phyloP scores from a whole-genome alignment of 2,113 vertebrate species.

The Stegostoma tigrinum region DNA sequence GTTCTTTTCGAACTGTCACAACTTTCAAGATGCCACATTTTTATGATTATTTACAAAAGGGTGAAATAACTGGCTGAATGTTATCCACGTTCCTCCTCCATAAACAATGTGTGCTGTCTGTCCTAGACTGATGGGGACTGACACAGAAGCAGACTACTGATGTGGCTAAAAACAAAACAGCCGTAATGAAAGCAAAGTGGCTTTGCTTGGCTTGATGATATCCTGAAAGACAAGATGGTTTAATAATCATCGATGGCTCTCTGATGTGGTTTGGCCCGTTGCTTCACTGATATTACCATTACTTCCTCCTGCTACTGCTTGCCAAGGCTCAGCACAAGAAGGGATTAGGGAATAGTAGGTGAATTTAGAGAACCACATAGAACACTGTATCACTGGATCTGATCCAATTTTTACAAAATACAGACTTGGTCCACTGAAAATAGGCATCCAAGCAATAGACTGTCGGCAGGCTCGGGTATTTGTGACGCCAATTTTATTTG shows the following conservation, averaged over 20 bases:
- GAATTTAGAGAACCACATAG: neutral
- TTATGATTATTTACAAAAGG: neutral
- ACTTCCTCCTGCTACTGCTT: slow-evolving; percentile 1
- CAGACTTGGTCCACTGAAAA: slow-evolving; percentile 1
- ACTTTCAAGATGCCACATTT: neutral
- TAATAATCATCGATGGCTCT: slow-evolving; percentile 10
- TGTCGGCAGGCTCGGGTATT: neutral
- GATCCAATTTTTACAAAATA: neutral
- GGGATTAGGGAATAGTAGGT: neutral
- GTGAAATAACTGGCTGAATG: neutral
- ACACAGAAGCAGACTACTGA: neutral
- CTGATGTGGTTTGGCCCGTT: slow-evolving; percentile 16
- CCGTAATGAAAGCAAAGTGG: slow-evolving; percentile 24
- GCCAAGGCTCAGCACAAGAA: slow-evolving; percentile 15
- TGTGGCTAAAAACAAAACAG: neutral
- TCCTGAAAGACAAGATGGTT: slow-evolving; percentile 29
- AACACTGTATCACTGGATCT: neutral
- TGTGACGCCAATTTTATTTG: slow-evolving; percentile 33
- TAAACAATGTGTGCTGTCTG: neutral
- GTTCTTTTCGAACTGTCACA: neutral
- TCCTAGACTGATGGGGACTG: neutral
- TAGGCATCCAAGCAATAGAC: neutral
- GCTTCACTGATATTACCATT: slow-evolving; percentile 22
- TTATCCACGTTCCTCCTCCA: neutral
- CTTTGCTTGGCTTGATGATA: neutral